Percentiles rank a stretch among this genome's conserved stretches.
Evolutionary conservation across 1,140 invertebrate species (phyloP).

Genomic region (Gryllus bimaculatus): DNA sequence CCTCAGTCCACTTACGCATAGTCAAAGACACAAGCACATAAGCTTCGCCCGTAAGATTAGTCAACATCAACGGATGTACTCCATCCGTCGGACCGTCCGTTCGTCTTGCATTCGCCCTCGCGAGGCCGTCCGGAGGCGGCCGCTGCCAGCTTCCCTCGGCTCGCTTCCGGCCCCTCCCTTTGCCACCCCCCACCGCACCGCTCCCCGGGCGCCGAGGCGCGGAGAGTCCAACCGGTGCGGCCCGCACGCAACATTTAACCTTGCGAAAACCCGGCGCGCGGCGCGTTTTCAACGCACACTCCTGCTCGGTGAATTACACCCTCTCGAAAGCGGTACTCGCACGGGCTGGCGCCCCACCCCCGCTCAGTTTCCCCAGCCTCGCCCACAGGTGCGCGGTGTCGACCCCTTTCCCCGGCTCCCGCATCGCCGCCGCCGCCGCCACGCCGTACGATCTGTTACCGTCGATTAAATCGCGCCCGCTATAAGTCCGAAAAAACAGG

Average conservation of each 20-base stretch:
- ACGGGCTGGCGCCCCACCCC: not conserved
- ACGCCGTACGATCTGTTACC: no score
- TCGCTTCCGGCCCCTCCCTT: no score
- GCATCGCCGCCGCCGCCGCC: no score
- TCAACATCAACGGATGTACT: conserved; percentile 4
- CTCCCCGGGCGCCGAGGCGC: not conserved
- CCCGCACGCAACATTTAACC: not conserved
- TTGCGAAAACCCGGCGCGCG: not conserved
- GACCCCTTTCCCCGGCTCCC: no score
- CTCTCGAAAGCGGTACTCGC: not conserved
- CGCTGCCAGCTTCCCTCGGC: no score
- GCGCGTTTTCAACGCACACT: not conserved
- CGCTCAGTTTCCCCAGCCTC: no score
- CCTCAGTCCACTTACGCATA: conserved; percentile 1
- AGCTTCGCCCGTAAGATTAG: not conserved
- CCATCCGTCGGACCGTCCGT: not conserved
- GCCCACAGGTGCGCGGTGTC: no score
- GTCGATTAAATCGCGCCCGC: no score
- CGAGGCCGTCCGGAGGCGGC: not conserved
- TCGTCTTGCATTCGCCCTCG: not conserved
- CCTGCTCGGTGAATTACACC: not conserved
- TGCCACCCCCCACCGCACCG: not conserved
- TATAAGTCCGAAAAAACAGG: no score
- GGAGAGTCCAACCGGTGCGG: not conserved
- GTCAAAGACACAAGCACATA: not conserved